These are phyloP conservation scores for Pyrgus malvae DNA, from an alignment of 2,888 invertebrate genomes.

Conservation along the genomic window DNA sequence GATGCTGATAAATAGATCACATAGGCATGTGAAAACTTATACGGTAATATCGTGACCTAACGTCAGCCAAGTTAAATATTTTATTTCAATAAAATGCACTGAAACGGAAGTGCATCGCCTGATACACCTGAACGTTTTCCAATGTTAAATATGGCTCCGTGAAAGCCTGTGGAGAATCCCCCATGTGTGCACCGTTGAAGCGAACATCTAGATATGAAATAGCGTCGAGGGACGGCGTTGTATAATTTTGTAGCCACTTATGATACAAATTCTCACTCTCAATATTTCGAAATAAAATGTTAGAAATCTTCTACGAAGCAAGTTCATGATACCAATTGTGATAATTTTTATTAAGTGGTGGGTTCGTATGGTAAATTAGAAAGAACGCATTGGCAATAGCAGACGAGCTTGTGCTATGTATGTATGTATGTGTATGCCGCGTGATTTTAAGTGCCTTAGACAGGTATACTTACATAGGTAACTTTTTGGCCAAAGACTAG, in stretches of 20 bases:
- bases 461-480: too few relatives aligned
- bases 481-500: too few relatives aligned
- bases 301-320: too few relatives aligned
- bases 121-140: conserved; percentile 7
- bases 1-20: too few relatives aligned
- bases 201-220: conserved; percentile 4
- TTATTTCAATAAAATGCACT: conserved; percentile 4
- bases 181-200: neutral
- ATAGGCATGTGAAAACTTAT: neutral
- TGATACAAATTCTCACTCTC: neutral
- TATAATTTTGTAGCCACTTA: neutral
- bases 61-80: neutral
- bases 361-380: too few relatives aligned
- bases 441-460: too few relatives aligned
- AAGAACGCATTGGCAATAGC: too few relatives aligned
- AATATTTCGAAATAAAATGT: too few relatives aligned
- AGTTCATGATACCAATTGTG: too few relatives aligned
- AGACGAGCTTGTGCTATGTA: too few relatives aligned
- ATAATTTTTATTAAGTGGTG: too few relatives aligned
- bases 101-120: neutral
- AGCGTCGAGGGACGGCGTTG: neutral
- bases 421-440: too few relatives aligned
- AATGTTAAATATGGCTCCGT: conserved; percentile 17
- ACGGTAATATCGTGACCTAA: neutral
- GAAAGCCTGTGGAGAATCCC: neutral